These are phyloP conservation scores for Ciconia maguari DNA, from an alignment of 2,113 vertebrate species.

Conservation along the genomic window DNA sequence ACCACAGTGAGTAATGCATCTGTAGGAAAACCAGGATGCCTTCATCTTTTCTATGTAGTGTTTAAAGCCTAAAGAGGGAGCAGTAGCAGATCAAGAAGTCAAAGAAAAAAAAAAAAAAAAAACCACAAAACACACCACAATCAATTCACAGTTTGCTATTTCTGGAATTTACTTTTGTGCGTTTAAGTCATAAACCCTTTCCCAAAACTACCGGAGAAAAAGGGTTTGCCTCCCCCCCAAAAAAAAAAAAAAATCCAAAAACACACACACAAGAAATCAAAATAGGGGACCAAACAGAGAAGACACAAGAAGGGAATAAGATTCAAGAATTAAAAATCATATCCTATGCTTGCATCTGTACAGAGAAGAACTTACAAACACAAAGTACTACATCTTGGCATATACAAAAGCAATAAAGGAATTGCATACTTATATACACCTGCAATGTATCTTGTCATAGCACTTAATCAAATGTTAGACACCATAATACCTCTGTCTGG, in stretches of 20 bases:
- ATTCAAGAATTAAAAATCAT: not conserved
- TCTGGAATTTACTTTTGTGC: constrained; percentile 6
- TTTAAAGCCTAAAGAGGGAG: not conserved
- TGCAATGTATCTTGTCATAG: not conserved
- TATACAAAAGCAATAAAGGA: not conserved
- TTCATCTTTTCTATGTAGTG: not conserved
- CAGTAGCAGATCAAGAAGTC: not conserved
- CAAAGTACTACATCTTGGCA: not conserved
- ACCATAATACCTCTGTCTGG: not conserved
- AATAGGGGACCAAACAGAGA: not conserved
- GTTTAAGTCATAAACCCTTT: not conserved
- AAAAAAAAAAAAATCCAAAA: not conserved
- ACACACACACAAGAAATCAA: not conserved
- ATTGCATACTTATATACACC: not conserved
- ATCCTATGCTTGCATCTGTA: not conserved
- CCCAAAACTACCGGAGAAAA: not conserved
- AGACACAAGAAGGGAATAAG: not conserved
- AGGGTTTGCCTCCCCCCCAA: not conserved
- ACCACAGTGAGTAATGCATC: not conserved
- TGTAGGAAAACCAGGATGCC: not conserved
- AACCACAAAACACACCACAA: not conserved
- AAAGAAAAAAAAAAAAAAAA: not conserved
- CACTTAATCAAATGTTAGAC: not conserved
- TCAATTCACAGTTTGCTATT: constrained; percentile 27
- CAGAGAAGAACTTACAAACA: not conserved